Base-by-base conservation (phyloP, 2,113 vertebrate genomes). In the Chaenogobius annularis region DNA sequence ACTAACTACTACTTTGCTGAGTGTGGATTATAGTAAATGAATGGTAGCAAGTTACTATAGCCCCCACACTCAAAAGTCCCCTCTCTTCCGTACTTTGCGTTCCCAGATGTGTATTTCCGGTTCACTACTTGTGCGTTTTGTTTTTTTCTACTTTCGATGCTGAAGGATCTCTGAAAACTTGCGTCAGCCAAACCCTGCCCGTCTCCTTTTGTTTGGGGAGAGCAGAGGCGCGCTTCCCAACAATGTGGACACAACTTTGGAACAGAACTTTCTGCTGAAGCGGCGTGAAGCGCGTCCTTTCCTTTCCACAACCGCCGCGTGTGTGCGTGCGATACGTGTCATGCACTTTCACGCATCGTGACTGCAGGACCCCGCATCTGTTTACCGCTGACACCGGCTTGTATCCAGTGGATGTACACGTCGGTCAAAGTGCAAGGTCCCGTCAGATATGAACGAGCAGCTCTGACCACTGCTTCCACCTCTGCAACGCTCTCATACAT, bases 351-450 rank as follows among this genome's bases (percentile, higher is more conserved):
- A 35, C 12, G 10, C 17, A 52, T 10, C 26, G 31, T 61, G 1
- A 56, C 26, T 31, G 17, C 55, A 37, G 77, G 47, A 23, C 15
- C 37, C 69, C 17, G 47, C 63, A 35, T 58, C 61, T 66, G 62
- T 15, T 26, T 10, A 3, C 37, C 7, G 47, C 37, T 35, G 19
- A 37, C 70, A 48, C 65, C 75, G 40, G 20, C 62, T 12, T 61
- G 66, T 35, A 14, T 69, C 0, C 66, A 22, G 74, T 72, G 72
- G 69, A 83, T 56, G 86, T 77, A 70, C 87, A 77, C 82, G 81
- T 78, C 65, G 84, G 79, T 61, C 88, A 89, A 90, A 92, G 93
- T 91, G 74, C 93, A 92, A 93, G 85, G 91, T 90, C 90, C 82
- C 56, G 69, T 76, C 72, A 14, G 86, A 88, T 82, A 85, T 82